Evolutionary conservation across 1,140 invertebrate genomes (phyloP).

Genomic region (Varroa destructor): DNA sequence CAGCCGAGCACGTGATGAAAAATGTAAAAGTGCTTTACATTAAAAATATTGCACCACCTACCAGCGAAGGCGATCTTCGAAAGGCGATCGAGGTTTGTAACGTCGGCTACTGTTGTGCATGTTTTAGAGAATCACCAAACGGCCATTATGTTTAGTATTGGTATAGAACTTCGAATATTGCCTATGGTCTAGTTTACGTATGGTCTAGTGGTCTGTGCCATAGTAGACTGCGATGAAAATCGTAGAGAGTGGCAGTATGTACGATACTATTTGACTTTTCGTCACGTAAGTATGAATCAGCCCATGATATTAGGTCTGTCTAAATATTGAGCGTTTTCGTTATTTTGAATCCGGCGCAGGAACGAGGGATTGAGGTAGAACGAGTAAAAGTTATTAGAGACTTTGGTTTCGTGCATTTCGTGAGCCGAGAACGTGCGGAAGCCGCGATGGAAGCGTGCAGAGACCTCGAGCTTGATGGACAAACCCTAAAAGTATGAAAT

Average conservation of each 20-base stretch:
- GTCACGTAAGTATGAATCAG: too few species aligned
- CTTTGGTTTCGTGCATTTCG: conserved; percentile 24
- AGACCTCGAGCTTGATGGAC: background rate
- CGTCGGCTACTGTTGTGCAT: background rate
- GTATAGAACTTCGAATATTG: too few species aligned
- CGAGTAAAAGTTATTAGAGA: conserved; percentile 21
- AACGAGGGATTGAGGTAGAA: conserved; percentile 8
- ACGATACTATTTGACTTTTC: too few species aligned
- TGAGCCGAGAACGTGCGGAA: background rate
- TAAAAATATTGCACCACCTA: background rate
- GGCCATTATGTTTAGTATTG: too few species aligned
- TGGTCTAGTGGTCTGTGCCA: too few species aligned
- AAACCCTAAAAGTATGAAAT: conserved; percentile 1
- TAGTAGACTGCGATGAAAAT: too few species aligned
- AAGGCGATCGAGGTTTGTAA: conserved; percentile 7
- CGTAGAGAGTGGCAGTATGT: too few species aligned
- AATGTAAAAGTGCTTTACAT: conserved; percentile 21
- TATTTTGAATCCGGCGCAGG: background rate
- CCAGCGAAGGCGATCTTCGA: background rate
- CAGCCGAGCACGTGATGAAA: conserved; percentile 17
- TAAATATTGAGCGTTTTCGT: too few species aligned
- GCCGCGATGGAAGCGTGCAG: background rate
- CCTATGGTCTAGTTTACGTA: too few species aligned
- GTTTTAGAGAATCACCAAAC: too few species aligned
- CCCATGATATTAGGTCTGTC: too few species aligned